Percentiles rank a stretch among this genome's conserved stretches.
Evolutionary conservation across 2,888 invertebrate genomes (phyloP).

Genomic region (Timema cristinae): DNA sequence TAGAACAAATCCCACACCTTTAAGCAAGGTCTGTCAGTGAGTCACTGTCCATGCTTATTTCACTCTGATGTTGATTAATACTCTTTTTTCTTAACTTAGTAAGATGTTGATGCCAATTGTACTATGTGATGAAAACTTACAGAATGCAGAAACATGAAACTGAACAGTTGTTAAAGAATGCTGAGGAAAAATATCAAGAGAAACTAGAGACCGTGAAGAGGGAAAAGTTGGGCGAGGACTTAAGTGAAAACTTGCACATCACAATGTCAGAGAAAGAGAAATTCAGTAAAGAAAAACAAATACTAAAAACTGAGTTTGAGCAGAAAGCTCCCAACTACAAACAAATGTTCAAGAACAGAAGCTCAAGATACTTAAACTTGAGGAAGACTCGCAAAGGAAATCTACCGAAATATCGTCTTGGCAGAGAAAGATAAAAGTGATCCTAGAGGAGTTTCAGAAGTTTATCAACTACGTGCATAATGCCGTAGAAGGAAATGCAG

Average conservation of each 20-base stretch:
- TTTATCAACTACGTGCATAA: constrained; percentile 49
- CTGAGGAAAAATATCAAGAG: constrained; percentile 28
- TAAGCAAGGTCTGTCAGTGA: too few species aligned
- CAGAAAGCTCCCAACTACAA: constrained; percentile 33
- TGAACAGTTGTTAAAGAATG: constrained; percentile 32
- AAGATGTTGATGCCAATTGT: too few species aligned
- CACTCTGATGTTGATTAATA: too few species aligned
- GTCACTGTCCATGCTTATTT: too few species aligned
- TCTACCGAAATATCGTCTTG: constrained; percentile 33
- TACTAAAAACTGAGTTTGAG: constrained; percentile 34
- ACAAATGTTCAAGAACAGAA: constrained; percentile 30
- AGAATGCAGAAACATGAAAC: constrained; percentile 3
- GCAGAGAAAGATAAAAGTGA: constrained; percentile 42
- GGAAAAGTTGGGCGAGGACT: neutral
- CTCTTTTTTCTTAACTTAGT: too few species aligned
- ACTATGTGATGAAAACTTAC: too few species aligned
- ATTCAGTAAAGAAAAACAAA: neutral
- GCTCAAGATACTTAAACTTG: constrained; percentile 32
- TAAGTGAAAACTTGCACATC: neutral
- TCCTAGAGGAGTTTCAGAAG: constrained; percentile 49
- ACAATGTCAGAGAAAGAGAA: neutral
- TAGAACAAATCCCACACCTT: too few species aligned
- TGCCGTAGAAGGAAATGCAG: constrained; percentile 48
- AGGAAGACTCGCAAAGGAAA: neutral
- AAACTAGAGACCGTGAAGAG: neutral